A percentile compares a stretch with the other conserved stretches of the same genome.
These are phyloP conservation scores for Mythimna lalbum DNA, from an alignment of 2,888 invertebrate genomes.

Conservation along the genomic window DNA sequence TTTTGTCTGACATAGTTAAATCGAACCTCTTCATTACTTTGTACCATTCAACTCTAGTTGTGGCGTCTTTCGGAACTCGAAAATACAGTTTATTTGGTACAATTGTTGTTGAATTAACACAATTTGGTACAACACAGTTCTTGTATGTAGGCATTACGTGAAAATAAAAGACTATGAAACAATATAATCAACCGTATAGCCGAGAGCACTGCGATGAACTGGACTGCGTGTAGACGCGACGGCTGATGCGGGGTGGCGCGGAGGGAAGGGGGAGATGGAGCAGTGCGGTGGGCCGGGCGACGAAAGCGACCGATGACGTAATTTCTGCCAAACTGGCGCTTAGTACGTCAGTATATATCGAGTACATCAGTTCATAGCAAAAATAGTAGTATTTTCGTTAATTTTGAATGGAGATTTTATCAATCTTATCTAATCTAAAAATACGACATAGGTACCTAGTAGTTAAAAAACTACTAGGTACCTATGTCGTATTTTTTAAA, in stretches of 20 bases:
- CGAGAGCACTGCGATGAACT: conserved; percentile 23
- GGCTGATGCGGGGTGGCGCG: neutral
- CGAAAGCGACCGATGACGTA: conserved; percentile 25
- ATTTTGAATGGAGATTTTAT: neutral
- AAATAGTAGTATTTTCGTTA: neutral
- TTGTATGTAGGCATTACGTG: conserved; percentile 30
- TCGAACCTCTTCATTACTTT: conserved; percentile 24
- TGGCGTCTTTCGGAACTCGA: conserved; percentile 19
- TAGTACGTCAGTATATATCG: neutral
- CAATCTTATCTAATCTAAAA: neutral
- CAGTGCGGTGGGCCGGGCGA: neutral
- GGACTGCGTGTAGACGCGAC: conserved; percentile 15
- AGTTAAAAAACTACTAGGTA: too few relatives aligned
- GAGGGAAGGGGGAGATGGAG: neutral
- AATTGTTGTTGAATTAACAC: conserved; percentile 29
- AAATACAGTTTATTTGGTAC: conserved; percentile 34
- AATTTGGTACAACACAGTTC: conserved; percentile 34
- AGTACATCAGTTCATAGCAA: conserved; percentile 6
- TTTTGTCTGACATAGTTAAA: conserved; percentile 28
- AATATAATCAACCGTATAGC: conserved; percentile 11
- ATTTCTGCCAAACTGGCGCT: conserved; percentile 5
- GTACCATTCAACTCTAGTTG: conserved; percentile 25
- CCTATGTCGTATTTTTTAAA: too few relatives aligned
- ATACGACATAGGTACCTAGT: too few relatives aligned
- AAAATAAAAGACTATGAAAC: neutral